Base-by-base conservation (phyloP, 2,797 vertebrate species). In the Mus spretus region DNA sequence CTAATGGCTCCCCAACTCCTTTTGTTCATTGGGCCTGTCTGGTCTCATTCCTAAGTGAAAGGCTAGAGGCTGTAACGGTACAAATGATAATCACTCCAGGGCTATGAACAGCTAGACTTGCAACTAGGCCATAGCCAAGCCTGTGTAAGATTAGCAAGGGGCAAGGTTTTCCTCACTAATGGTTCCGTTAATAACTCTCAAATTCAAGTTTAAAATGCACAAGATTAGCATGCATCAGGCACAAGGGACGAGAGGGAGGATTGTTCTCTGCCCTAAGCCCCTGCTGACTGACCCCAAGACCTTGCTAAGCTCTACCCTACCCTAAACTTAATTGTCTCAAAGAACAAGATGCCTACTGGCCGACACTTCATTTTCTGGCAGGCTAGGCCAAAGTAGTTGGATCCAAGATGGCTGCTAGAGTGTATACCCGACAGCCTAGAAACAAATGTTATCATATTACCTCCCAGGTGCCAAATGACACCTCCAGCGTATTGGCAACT, bases 31-130 rank as follows among this genome's bases (percentile, higher is more conserved):
- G 90, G 57, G 40, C 34, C n/a, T 78, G 53, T 89, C 55, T 59
- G 55, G 34, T 78, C 82, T 93, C 74, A 67, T 24, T 79, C n/a
- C 50, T 55, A 79, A 93, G n/a, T 57, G 53, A 78, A 93, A 67
- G 28, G 8, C 82, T 34, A 9, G 34, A 40, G 34, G 26, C 24
- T 11, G 3, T 55, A 79, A 55, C 34, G 34, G 61, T 67, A 57
- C 9, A 34, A 53, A 67, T 55, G 83, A n/a, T 17, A 67, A 17
- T 26, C 28, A 55, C 47, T 67, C n/a, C 14, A 53, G 13, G 47
- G 19, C 28, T 53, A 44, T 2, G 47, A 44, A 79, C 34, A 78
- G 34, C 40, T 37, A 50, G 67, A 34, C 67, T 65, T 75, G 15
- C 3, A 28, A 50, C 44, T 3, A 85, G 57, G 44, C 24, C 24